Percentiles rank a stretch among this genome's conserved stretches.
phyloP scores from a whole-genome alignment of 2,113 vertebrate genomes.

The Zingel zingel region DNA sequence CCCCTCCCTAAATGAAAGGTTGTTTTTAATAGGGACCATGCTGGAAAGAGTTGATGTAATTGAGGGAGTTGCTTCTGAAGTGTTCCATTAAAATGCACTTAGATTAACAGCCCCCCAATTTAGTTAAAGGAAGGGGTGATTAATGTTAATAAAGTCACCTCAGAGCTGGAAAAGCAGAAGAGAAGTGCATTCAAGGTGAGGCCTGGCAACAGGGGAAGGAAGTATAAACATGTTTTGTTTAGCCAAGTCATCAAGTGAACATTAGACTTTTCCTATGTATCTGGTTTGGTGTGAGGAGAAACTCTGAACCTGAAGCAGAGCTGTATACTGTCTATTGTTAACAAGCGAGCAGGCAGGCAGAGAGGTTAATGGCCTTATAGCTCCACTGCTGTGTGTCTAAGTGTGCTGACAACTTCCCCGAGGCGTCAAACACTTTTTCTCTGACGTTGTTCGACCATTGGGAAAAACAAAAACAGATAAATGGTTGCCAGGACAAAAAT shows the following conservation, averaged over 20 bases:
- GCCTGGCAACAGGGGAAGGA: conserved; percentile 52
- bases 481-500: conserved; percentile 51
- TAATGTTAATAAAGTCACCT: conserved; percentile 66
- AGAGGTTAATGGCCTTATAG: conserved; percentile 36
- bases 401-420: conserved; percentile 49
- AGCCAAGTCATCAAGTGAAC: conserved; percentile 58
- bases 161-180: conserved; percentile 55
- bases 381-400: conserved; percentile 40
- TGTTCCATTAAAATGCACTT: conserved; percentile 79
- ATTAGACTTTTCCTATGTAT: conserved; percentile 53
- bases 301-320: background rate
- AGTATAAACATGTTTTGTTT: conserved; percentile 67
- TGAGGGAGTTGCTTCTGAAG: conserved; percentile 74
- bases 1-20: conserved; percentile 67
- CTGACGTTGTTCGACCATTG: conserved; percentile 42
- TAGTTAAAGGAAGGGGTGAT: conserved; percentile 71
- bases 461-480: conserved; percentile 60
- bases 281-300: conserved; percentile 47
- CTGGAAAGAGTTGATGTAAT: conserved; percentile 78
- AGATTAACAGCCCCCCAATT: conserved; percentile 72
- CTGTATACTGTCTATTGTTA: conserved; percentile 49
- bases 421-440: conserved; percentile 39
- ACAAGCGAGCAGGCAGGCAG: background rate
- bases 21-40: conserved; percentile 76
- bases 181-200: conserved; percentile 73